phyloP scores from a whole-genome alignment of 1,140 invertebrate species.

The Trypoxylus dichotomus region DNA sequence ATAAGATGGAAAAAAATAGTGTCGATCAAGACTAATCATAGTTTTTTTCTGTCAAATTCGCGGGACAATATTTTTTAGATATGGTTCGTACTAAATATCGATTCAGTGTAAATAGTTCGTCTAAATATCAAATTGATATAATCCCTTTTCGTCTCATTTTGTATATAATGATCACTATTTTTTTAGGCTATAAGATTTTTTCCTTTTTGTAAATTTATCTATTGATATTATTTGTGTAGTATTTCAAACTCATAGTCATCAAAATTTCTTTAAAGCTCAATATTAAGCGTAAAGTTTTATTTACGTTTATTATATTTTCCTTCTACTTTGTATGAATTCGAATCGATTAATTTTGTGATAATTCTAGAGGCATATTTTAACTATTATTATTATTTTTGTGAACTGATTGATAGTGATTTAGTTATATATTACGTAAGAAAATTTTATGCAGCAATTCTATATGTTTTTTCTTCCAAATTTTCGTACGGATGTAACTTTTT shows the following conservation, averaged over 20 bases:
- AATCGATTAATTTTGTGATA: constrained; percentile 33
- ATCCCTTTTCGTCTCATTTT: neutral
- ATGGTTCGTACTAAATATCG: too few relatives aligned
- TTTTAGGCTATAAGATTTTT: constrained; percentile 25
- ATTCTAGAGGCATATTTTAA: constrained; percentile 35
- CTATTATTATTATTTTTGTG: constrained; percentile 22
- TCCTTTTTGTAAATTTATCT: constrained; percentile 27
- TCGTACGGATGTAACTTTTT: too few relatives aligned
- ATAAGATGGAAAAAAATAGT: constrained; percentile 30
- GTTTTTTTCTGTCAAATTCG: neutral
- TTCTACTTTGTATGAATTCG: neutral
- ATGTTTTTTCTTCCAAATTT: too few relatives aligned
- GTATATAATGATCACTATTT: constrained; percentile 26
- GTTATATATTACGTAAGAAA: neutral
- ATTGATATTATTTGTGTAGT: neutral
- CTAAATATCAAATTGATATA: neutral
- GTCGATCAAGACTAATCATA: neutral
- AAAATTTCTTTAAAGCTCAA: constrained; percentile 27
- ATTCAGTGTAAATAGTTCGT: neutral
- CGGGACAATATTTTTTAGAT: too few relatives aligned
- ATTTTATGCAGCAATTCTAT: too few relatives aligned
- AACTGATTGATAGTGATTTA: constrained; percentile 17
- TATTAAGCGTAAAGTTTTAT: constrained; percentile 41
- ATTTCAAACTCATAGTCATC: too few relatives aligned
- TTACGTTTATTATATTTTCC: constrained; percentile 35